Conservation (phyloP, 23 tunicate genomes). For the Ciona savignyi region DNA sequence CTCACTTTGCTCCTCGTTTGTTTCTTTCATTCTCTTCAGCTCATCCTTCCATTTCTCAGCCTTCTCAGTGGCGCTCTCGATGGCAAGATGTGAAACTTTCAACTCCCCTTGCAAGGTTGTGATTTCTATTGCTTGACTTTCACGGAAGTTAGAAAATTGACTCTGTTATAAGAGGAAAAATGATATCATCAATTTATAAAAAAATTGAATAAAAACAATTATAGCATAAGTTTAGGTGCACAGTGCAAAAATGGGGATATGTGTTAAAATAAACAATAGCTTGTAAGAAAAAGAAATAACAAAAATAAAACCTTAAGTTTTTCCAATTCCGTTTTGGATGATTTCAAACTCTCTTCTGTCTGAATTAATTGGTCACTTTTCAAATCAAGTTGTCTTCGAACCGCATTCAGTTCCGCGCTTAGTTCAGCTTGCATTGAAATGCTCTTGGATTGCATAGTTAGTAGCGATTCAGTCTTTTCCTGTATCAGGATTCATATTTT, state of each 20-base stretch:
- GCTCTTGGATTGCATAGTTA: slow-evolving; percentile 18
- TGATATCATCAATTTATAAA: too few relatives aligned
- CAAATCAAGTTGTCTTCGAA: slow-evolving; percentile 42
- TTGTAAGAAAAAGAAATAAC: too few relatives aligned
- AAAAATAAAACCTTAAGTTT: too few relatives aligned
- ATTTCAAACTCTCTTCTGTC: too few relatives aligned
- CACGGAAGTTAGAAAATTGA: too few relatives aligned
- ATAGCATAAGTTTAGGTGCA: too few relatives aligned
- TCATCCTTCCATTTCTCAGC: slow-evolving; percentile 12
- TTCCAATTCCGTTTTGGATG: too few relatives aligned
- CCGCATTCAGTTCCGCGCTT: slow-evolving; percentile 16
- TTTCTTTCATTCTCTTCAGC: slow-evolving; percentile 20
- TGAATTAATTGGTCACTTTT: too few relatives aligned
- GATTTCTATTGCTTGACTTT: slow-evolving; percentile 15
- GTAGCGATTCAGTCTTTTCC: slow-evolving; percentile 20
- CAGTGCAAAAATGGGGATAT: too few relatives aligned
- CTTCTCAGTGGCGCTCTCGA: neutral
- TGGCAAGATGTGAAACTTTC: slow-evolving; percentile 5
- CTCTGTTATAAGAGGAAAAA: too few relatives aligned
- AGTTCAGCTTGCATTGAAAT: slow-evolving; percentile 46
- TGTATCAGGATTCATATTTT: neutral
- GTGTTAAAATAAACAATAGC: too few relatives aligned
- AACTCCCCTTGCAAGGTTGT: slow-evolving; percentile 16
- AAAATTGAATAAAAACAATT: too few relatives aligned
- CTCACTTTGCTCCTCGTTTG: slow-evolving; percentile 5